A percentile compares a stretch with the other conserved stretches of the same genome.
These are phyloP conservation scores for Callithrix jacchus DNA, from an alignment of 2,113 vertebrate species.

Conservation along the genomic window DNA sequence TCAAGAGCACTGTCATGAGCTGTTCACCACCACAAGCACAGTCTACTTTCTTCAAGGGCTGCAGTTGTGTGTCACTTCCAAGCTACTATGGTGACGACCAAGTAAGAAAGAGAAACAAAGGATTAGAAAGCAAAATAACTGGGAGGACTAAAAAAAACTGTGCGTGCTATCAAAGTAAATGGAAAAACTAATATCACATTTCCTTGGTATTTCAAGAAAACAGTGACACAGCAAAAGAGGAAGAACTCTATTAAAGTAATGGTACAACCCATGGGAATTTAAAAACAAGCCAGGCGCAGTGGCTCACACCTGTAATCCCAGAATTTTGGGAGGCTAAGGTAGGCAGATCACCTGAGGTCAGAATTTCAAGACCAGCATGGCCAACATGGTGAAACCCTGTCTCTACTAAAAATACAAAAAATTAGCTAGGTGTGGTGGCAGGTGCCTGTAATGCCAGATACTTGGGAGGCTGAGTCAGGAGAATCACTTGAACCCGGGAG, in stretches of 20 bases:
- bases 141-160: background rate
- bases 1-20: background rate
- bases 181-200: background rate
- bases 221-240: background rate
- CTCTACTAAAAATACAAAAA: too few species aligned
- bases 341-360: too few species aligned
- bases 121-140: background rate
- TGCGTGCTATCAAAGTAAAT: background rate
- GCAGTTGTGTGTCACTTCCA: background rate
- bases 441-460: too few species aligned
- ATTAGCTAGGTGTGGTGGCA: too few species aligned
- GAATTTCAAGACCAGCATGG: too few species aligned
- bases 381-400: too few species aligned
- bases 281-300: too few species aligned
- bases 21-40: too few species aligned
- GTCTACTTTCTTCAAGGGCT: background rate
- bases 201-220: slow-evolving; percentile 5
- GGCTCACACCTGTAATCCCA: too few species aligned
- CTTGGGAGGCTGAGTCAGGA: too few species aligned
- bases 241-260: background rate
- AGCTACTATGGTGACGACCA: background rate
- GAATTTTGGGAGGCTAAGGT: too few species aligned
- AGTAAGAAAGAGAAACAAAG: background rate
- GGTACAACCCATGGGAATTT: background rate
- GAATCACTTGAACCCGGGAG: too few species aligned